Conservation (phyloP, 2,888 invertebrate species). For the Erebia palarica region DNA sequence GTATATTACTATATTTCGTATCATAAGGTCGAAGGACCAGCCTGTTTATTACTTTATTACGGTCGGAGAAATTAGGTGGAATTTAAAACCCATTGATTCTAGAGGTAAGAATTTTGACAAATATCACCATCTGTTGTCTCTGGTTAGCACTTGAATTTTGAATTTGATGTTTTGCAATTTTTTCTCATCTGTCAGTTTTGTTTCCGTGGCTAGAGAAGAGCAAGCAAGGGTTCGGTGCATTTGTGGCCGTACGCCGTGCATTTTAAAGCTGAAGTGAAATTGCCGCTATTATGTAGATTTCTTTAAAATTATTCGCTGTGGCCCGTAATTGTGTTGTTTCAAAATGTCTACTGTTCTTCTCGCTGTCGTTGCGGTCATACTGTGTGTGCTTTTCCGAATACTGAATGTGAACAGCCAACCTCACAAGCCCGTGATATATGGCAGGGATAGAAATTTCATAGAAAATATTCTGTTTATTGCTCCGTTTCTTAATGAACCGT, state of each 20-base stretch:
- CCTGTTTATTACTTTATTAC: too few species aligned
- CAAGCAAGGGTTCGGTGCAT: constrained; percentile 31
- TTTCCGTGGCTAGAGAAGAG: constrained; percentile 24
- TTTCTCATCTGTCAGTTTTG: constrained; percentile 30
- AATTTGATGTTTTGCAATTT: too few species aligned
- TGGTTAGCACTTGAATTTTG: too few species aligned
- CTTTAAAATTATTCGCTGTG: constrained; percentile 41
- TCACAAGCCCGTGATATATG: constrained; percentile 89
- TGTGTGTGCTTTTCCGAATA: constrained; percentile 92
- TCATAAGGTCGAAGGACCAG: too few species aligned
- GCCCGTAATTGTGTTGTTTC: constrained; percentile 40
- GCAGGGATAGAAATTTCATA: constrained; percentile 89
- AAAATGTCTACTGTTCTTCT: constrained; percentile 91
- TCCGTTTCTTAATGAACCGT: constrained; percentile 91
- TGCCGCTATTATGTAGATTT: constrained; percentile 66
- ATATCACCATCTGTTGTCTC: too few species aligned
- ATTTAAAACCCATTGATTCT: too few species aligned
- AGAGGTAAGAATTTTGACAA: too few species aligned
- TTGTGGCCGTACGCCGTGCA: constrained; percentile 1
- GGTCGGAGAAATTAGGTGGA: too few species aligned
- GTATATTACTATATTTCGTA: too few species aligned
- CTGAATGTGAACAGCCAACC: constrained; percentile 93
- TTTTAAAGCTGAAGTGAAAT: constrained; percentile 44
- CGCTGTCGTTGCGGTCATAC: constrained; percentile 90
- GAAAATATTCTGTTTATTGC: constrained; percentile 90